Evolutionary conservation across 2,888 invertebrate genomes (phyloP).

Genomic region (Epistrophe grossulariae): DNA sequence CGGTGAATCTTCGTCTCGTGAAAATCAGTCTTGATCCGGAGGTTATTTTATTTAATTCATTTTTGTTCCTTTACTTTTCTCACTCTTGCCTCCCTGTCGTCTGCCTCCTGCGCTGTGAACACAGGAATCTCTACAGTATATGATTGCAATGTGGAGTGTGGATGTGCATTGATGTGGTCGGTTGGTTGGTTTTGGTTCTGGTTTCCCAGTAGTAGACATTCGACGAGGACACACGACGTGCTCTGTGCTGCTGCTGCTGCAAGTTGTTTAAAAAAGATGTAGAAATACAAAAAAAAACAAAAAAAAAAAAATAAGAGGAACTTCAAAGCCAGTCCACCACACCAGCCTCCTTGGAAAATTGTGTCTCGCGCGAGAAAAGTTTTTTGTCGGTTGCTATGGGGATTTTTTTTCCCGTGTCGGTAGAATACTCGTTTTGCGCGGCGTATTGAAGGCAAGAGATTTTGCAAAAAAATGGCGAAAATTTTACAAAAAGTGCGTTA

Average conservation of each 20-base stretch:
- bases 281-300: conserved; percentile 15
- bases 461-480: conserved; percentile 62
- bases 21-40: conserved; percentile 74
- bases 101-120: conserved; percentile 32
- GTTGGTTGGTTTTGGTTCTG: conserved; percentile 37
- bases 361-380: conserved; percentile 60
- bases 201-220: conserved; percentile 50
- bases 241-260: conserved; percentile 37
- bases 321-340: conserved; percentile 44
- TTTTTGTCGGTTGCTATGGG: conserved; percentile 72
- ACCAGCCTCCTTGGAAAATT: conserved; percentile 69
- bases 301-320: conserved; percentile 23
- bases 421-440: conserved; percentile 63
- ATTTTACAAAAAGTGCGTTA: conserved; percentile 64
- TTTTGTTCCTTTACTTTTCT: conserved; percentile 43
- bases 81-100: conserved; percentile 15
- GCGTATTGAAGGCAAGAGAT: conserved; percentile 44
- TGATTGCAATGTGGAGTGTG: conserved; percentile 65
- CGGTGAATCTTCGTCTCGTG: conserved; percentile 73
- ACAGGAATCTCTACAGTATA: conserved; percentile 32
- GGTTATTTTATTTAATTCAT: conserved; percentile 70
- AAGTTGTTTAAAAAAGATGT: conserved; percentile 51
- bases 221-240: conserved; percentile 56
- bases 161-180: conserved; percentile 57
- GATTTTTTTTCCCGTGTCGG: conserved; percentile 52